Base-by-base conservation (phyloP, 2,888 invertebrate species). In the Toxonevra muliebris region DNA sequence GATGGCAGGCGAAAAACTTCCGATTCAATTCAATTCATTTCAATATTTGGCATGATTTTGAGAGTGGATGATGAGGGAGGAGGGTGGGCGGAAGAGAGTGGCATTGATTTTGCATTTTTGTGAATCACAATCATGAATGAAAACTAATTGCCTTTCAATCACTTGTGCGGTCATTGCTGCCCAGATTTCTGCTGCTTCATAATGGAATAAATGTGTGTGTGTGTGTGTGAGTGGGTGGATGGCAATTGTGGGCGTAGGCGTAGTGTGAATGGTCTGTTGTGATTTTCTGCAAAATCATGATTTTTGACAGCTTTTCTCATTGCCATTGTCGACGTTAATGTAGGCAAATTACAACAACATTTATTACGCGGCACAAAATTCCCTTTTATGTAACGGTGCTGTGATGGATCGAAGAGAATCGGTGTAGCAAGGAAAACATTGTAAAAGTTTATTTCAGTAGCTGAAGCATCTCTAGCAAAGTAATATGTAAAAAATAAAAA, bases 61-160 rank as follows among this genome's bases (percentile, higher is more conserved):
- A 2, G 53, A 15, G 53, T 12, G 4, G 15, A 9, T 11, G 48
- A 8, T 48, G 12, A n/a, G 15, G 53, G 3, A 4, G 19, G 53
- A 4, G 15, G 3, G 3, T 11, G 19, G 19, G n/a, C 12, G 53
- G 53, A 15, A 17, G 15, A n/a, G 59, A n/a, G 15, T n/a, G 43
- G 19, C 17, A 19, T 17, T 59, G 59, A 17, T 42, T 43, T 59
- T 42, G 43, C 19, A 40, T 40, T 20, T 40, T 40, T 11, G 54
- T 19, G 17, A 12, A 9, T 48, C 15, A 15, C 48, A 48, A 20
- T 65, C 70, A 69, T 72, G 69, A 72, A 71, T 72, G 65, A 41
- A 0, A 68, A 65, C 73, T 75, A 72, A 75, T 75, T 72, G 73
- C 69, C 69, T 71, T 68, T 69, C 69, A 71, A 71, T 72, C n/a